Conservation (phyloP, 2,888 invertebrate species). For the Scelioninae gen. 1 region DNA sequence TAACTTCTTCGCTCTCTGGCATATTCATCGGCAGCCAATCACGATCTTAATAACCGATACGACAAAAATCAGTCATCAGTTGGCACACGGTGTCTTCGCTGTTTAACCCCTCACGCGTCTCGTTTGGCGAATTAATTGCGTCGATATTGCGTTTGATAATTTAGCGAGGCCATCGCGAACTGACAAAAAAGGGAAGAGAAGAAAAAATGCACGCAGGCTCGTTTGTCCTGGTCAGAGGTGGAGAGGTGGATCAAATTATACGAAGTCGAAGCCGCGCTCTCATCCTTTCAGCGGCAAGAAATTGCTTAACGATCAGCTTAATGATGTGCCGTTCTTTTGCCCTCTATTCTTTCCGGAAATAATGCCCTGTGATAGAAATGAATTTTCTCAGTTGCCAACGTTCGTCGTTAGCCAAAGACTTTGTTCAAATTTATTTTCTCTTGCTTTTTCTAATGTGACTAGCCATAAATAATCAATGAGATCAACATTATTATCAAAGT, state of each 20-base stretch:
- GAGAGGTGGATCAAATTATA: slow-evolving; percentile 63
- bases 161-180: too few relatives aligned
- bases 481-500: too few relatives aligned
- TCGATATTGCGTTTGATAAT: slow-evolving; percentile 62
- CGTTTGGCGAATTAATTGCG: slow-evolving; percentile 55
- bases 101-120: slow-evolving; percentile 36
- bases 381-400: slow-evolving; percentile 64
- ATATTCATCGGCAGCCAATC: slow-evolving; percentile 43
- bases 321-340: slow-evolving; percentile 70
- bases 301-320: slow-evolving; percentile 72
- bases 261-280: slow-evolving; percentile 56
- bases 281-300: slow-evolving; percentile 62
- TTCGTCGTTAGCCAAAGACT: slow-evolving; percentile 63
- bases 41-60: slow-evolving; percentile 51
- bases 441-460: too few relatives aligned
- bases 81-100: slow-evolving; percentile 24
- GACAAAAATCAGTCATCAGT: slow-evolving; percentile 42
- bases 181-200: too few relatives aligned
- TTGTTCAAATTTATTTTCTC: slow-evolving; percentile 43
- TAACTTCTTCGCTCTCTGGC: slow-evolving; percentile 30
- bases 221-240: slow-evolving; percentile 43
- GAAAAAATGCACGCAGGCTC: slow-evolving; percentile 46
- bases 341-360: slow-evolving; percentile 69
- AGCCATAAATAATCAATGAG: too few relatives aligned
- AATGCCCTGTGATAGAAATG: slow-evolving; percentile 66